phyloP scores from a whole-genome alignment of 53 echinoderm and acorn worm species.

The Temnopleurus reevesii region DNA sequence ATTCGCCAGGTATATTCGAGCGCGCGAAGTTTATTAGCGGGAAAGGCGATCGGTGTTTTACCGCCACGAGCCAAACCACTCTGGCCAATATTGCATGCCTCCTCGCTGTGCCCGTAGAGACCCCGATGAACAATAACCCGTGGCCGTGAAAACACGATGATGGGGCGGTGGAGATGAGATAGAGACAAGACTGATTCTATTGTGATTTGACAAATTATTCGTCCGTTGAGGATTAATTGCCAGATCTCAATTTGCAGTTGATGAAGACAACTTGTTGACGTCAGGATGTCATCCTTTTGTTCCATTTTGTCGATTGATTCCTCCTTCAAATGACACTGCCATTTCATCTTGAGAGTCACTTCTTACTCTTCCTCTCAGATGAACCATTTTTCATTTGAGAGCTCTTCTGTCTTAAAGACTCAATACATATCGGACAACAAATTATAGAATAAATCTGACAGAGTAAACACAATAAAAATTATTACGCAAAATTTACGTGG shows the following conservation, averaged over 20 bases:
- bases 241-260: slow-evolving; percentile 10
- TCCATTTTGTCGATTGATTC: not conserved
- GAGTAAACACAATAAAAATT: no score
- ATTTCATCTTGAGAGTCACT: not conserved
- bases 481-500: no score
- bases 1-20: slow-evolving; percentile 8
- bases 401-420: no score
- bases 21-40: slow-evolving; percentile 22
- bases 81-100: slow-evolving; percentile 42
- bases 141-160: slow-evolving; percentile 37
- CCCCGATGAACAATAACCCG: slow-evolving; percentile 17
- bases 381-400: no score
- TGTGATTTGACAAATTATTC: slow-evolving; percentile 40
- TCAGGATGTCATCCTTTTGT: not conserved
- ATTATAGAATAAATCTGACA: no score
- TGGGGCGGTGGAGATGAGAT: slow-evolving; percentile 14
- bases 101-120: not conserved
- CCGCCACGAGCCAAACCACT: slow-evolving; percentile 48
- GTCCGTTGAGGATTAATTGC: slow-evolving; percentile 37
- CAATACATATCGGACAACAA: no score
- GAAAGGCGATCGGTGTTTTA: slow-evolving; percentile 35
- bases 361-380: no score
- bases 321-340: not conserved
- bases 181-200: slow-evolving; percentile 1
- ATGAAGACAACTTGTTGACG: slow-evolving; percentile 23